These are phyloP conservation scores for Drosophila neutralis DNA, from an alignment of 2,888 invertebrate genomes.

Conservation along the genomic window DNA sequence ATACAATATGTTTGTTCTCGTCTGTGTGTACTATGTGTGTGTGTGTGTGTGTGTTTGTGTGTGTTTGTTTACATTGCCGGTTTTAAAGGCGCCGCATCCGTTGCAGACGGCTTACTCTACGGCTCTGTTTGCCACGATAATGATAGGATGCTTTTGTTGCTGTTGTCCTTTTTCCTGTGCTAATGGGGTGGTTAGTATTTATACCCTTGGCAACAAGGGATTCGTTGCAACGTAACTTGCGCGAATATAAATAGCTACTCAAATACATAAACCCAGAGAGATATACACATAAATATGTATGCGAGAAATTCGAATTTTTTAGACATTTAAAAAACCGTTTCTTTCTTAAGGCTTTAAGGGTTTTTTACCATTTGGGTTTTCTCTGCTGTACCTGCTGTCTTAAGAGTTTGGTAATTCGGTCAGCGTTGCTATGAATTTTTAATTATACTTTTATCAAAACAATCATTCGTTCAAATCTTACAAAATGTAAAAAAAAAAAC, in stretches of 20 bases:
- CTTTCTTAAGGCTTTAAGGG: neutral
- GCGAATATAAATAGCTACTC: constrained; percentile 3
- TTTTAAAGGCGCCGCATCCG: constrained; percentile 21
- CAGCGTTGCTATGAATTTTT: neutral
- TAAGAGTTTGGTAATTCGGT: neutral
- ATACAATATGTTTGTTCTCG: neutral
- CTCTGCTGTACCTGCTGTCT: neutral
- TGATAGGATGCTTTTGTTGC: neutral
- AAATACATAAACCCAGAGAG: neutral
- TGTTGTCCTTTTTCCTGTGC: neutral
- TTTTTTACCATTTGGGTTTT: neutral
- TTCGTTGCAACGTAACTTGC: neutral
- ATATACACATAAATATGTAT: neutral
- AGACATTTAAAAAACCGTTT: no score
- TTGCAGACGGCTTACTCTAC: neutral
- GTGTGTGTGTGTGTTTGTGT: constrained; percentile 5
- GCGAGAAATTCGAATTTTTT: neutral
- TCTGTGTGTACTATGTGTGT: neutral
- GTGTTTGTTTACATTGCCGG: constrained; percentile 3
- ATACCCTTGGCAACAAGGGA: constrained; percentile 9
- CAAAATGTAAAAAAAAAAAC: no score
- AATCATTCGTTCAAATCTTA: no score
- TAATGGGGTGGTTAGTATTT: constrained; percentile 32
- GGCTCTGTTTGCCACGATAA: constrained; percentile 7
- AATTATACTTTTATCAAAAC: neutral